Percentiles rank a stretch among this genome's conserved stretches.
These are phyloP conservation scores for Idaea straminata DNA, from an alignment of 2,888 invertebrate genomes.

Conservation along the genomic window DNA sequence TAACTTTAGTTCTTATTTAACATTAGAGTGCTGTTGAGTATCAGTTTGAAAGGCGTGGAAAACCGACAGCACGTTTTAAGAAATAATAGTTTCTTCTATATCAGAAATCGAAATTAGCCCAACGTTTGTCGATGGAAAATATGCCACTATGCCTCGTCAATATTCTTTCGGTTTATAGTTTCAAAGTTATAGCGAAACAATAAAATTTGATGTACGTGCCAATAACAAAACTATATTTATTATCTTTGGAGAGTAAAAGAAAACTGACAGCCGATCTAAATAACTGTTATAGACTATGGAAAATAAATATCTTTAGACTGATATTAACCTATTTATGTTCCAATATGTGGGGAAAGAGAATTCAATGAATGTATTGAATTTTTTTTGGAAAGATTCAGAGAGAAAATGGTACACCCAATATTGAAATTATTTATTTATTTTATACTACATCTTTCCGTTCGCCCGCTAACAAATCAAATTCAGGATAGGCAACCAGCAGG, in stretches of 20 bases:
- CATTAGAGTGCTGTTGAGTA: not conserved
- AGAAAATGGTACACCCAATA: no score
- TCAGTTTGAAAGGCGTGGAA: not conserved
- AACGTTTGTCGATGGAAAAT: not conserved
- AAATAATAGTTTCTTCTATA: not conserved
- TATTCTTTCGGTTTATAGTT: not conserved
- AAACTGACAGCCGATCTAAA: constrained; percentile 18
- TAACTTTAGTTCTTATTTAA: no score
- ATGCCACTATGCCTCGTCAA: not conserved
- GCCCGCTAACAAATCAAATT: no score
- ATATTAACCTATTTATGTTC: no score
- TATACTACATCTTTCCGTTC: no score
- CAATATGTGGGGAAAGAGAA: no score
- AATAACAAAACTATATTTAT: constrained; percentile 13
- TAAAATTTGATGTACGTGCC: constrained; percentile 17
- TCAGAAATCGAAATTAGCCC: not conserved
- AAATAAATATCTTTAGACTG: no score
- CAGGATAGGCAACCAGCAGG: no score
- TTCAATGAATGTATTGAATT: no score
- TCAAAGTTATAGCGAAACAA: constrained; percentile 9
- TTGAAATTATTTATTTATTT: no score
- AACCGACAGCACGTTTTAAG: not conserved
- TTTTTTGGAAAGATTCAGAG: no score
- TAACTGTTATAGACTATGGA: constrained; percentile 1
- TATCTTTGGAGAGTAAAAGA: constrained; percentile 10